phyloP scores from a whole-genome alignment of 1,140 invertebrate species.

The Adoxophyes honmai region DNA sequence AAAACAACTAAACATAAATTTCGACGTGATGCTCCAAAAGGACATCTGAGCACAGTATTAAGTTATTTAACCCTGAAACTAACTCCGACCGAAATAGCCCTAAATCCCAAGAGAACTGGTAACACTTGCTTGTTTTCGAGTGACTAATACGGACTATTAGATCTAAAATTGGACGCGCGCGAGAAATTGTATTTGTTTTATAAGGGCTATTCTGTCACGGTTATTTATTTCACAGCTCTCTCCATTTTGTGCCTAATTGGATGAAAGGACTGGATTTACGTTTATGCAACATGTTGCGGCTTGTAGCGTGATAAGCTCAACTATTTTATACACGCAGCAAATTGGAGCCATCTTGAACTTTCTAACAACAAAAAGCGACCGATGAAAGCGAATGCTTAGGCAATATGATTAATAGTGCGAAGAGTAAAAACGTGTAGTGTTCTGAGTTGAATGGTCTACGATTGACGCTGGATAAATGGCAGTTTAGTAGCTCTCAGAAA shows the following conservation, averaged over 20 bases:
- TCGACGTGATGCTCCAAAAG: neutral
- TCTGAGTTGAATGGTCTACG: constrained; percentile 22
- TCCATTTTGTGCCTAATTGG: constrained; percentile 9
- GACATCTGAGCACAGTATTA: constrained; percentile 13
- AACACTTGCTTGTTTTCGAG: constrained; percentile 17
- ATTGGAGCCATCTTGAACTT: neutral
- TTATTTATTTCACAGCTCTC: neutral
- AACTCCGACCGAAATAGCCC: constrained; percentile 16
- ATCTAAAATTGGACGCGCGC: constrained; percentile 16
- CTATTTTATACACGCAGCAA: constrained; percentile 9
- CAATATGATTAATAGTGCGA: constrained; percentile 3
- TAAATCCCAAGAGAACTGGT: neutral
- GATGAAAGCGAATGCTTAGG: constrained; percentile 10
- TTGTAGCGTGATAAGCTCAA: constrained; percentile 6
- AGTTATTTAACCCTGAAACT: constrained; percentile 24
- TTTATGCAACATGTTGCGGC: constrained; percentile 5
- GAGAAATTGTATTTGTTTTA: constrained; percentile 5
- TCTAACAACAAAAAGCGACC: constrained; percentile 10
- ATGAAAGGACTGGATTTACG: neutral
- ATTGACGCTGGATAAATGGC: constrained; percentile 27
- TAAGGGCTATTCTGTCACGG: neutral
- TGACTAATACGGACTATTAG: constrained; percentile 33
- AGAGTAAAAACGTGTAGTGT: constrained; percentile 20
- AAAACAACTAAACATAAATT: too few species aligned
- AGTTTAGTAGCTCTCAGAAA: constrained; percentile 29